These are phyloP conservation scores for Apodemia zela DNA, from an alignment of 2,888 invertebrate species.

Conservation along the genomic window DNA sequence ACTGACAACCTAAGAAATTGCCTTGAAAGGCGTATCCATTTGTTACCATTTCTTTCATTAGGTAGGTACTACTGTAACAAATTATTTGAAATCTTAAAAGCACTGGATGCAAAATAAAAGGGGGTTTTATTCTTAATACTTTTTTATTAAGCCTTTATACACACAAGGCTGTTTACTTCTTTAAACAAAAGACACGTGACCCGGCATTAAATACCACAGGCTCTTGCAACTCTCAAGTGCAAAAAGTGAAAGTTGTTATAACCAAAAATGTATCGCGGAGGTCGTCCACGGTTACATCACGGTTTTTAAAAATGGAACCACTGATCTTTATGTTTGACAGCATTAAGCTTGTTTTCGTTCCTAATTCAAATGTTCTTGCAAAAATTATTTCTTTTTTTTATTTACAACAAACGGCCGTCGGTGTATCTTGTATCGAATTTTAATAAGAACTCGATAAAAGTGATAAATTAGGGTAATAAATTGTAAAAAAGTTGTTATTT, in stretches of 20 bases:
- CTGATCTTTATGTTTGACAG: conserved; percentile 12
- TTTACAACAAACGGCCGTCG: too few relatives aligned
- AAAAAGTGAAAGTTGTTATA: conserved; percentile 58
- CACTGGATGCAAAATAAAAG: background rate
- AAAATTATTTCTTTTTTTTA: background rate
- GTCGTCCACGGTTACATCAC: conserved; percentile 50
- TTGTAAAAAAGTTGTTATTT: too few relatives aligned
- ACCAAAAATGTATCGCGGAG: conserved; percentile 52
- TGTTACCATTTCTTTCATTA: too few relatives aligned
- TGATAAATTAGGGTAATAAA: too few relatives aligned
- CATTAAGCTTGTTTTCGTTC: conserved; percentile 22
- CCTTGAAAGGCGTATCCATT: too few relatives aligned
- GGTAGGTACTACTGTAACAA: too few relatives aligned
- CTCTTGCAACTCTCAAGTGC: conserved; percentile 27
- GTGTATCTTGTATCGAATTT: too few relatives aligned
- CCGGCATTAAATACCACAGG: conserved; percentile 19
- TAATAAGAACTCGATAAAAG: too few relatives aligned
- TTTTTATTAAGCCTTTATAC: background rate
- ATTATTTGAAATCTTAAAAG: too few relatives aligned
- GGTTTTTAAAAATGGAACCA: conserved; percentile 13
- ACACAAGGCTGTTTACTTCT: background rate
- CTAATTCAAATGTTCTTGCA: background rate
- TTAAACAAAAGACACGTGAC: conserved; percentile 21
- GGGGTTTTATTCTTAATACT: background rate
- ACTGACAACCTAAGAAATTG: too few relatives aligned